Base-by-base conservation (phyloP, 2,888 invertebrate species). In the Fragum whitleyi region DNA sequence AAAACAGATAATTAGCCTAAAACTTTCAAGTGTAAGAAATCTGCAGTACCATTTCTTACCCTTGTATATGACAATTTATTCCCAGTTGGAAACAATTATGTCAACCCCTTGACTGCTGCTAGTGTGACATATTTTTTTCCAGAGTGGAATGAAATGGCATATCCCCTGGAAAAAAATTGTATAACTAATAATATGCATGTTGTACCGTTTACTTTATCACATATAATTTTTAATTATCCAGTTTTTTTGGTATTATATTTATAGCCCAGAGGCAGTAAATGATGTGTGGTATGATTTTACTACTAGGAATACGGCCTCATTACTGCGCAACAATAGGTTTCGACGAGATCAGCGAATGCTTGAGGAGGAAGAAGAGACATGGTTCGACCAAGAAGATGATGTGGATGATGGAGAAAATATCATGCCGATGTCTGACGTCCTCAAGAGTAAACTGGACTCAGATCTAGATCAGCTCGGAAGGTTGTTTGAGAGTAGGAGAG, bases 361-460 rank as follows among this genome's bases (percentile, higher is more conserved):
- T 91, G 99, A 99, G 87, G 98, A 99, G 92, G 99, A 99, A 90
- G 99, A 99, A 93, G 99, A 99, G 95, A 97, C 98, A 96, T 99
- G 98, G 98, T 99, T 99, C 94, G 98, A 98, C 93, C 98, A 98
- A 91, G 99, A 99, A 87, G 98, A 98, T 93, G 93, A 93, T 11
- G 83, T 89, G 28, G 92, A 93, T 32, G 94, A 93, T 61, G 85
- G 86, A n/a, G 93, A 93, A 47, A 84, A 88, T 29, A 90, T 93
- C 28, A 90, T 92, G 68, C 93, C 94, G 14, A 90, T 94, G 79
- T 87, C 91, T 79, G 95, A 95, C 89, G 94, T 95, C 81, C 93
- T 95, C 74, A 94, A 95, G 81, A 95, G 95, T 90, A 96, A 95
- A 91, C 91, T 95, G 73, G 95, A 95, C 86, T 94, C 95, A 19